Base-by-base conservation (phyloP, 2,888 invertebrate genomes). In the Globia sparganii region DNA sequence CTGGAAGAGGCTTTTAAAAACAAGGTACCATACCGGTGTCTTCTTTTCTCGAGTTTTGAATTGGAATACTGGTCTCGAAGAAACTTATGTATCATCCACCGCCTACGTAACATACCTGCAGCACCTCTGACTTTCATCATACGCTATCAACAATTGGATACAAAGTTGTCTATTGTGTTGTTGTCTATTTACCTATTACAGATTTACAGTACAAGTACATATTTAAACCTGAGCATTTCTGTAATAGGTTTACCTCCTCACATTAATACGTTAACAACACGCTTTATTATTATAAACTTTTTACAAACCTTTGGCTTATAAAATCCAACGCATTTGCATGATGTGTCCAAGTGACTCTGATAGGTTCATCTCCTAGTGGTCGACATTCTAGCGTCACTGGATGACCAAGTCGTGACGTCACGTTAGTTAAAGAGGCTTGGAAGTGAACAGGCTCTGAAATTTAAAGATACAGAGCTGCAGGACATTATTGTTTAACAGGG, bases 311-410 rank as follows among this genome's bases (percentile, higher is more conserved):
- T 72, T 93, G 96, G 71, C 89, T 94, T 59, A 94, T 93, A 79
- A 93, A 96, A 90, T 98, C 98, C 71, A 98, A 93, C 58, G 97
- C 95, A 72, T 97, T 97, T 73, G 97, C 97, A 90, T 98, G 97
- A 87, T 98, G 98, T 18, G 97, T 97, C 99, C 99, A 99, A 4
- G 97, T 96, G 37, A 99, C 97, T 86, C 98, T 97, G 86, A 99
- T 98, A 0, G 99, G 99, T 79, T 97, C 97, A 91, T 99, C 99
- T 0, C 99, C 99, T 70, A 98, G 97, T 1, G 98, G 98, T 77
- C 97, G 97, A 91, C 99, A 99, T 78, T 97, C 97, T 76, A 99
- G 92, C 1, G 97, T 97, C 15, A 98, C 97, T 0, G 98, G 97
- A 86, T 98, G 98, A 6, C 98, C 98, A 9, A 98, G 97, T 65